These are phyloP conservation scores for Neoscelio sp. DNA, from an alignment of 2,888 invertebrate genomes.

Conservation along the genomic window DNA sequence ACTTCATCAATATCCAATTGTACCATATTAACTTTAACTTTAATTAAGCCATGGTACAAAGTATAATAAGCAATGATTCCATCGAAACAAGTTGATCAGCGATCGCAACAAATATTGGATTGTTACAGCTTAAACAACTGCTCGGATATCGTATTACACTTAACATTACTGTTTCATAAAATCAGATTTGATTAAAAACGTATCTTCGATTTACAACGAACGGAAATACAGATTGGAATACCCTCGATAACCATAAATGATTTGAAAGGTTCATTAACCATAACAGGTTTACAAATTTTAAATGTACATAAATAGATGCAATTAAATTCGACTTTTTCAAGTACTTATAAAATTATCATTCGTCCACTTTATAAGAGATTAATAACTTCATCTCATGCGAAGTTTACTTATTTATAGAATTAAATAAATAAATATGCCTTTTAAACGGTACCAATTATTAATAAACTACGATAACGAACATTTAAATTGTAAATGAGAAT, in stretches of 20 bases:
- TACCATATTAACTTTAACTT: no score
- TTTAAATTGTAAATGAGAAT: no score
- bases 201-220: slow-evolving; percentile 2
- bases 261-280: slow-evolving; percentile 33
- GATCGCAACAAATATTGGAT: neutral
- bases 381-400: slow-evolving; percentile 16
- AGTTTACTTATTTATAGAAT: neutral
- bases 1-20: no score
- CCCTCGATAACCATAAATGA: slow-evolving; percentile 23
- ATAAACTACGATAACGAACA: no score
- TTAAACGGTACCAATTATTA: no score
- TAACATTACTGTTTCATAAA: slow-evolving; percentile 1
- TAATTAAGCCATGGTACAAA: no score
- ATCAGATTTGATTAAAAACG: slow-evolving; percentile 17
- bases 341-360: slow-evolving; percentile 23
- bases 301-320: slow-evolving; percentile 51
- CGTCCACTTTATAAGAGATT: slow-evolving; percentile 22
- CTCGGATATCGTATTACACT: neutral
- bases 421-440: slow-evolving; percentile 6
- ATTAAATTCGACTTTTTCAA: slow-evolving; percentile 29
- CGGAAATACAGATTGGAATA: slow-evolving; percentile 10
- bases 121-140: neutral
- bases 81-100: no score
- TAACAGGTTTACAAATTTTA: slow-evolving; percentile 42
- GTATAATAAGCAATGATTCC: no score